Percentiles rank a stretch among this genome's conserved stretches.
Conservation (phyloP, 2,888 invertebrate genomes). For the Tetramorium bicarinatum region DNA sequence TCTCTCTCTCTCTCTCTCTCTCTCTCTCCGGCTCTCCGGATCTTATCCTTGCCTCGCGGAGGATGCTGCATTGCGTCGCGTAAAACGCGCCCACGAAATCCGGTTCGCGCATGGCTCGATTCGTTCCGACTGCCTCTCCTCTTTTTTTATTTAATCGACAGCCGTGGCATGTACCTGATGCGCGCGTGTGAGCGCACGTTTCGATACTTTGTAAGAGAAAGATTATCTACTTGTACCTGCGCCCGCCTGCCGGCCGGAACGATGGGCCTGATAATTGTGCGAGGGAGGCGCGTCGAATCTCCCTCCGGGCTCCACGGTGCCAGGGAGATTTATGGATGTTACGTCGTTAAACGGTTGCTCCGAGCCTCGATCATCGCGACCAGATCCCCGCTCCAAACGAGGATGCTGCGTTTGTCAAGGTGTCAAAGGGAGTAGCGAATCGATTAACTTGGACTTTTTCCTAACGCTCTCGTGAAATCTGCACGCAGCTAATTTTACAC, state of each 20-base stretch:
- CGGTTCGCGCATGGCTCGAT: slow-evolving; percentile 14
- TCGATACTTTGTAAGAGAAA: slow-evolving; percentile 35
- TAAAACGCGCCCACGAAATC: slow-evolving; percentile 19
- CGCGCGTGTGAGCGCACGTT: neutral
- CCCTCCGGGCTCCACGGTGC: neutral
- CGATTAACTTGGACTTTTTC: slow-evolving; percentile 9
- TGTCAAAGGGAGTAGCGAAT: slow-evolving; percentile 33
- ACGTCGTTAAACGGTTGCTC: slow-evolving; percentile 6
- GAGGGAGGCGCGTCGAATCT: slow-evolving; percentile 31
- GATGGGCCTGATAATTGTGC: slow-evolving; percentile 26
- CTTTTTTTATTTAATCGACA: slow-evolving; percentile 52
- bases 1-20: neutral
- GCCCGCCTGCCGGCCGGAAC: neutral
- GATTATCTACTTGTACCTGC: slow-evolving; percentile 33
- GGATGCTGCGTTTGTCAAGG: slow-evolving; percentile 23
- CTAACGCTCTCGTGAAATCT: neutral
- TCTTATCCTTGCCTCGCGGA: slow-evolving; percentile 13
- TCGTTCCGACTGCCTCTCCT: slow-evolving; percentile 39
- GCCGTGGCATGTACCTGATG: slow-evolving; percentile 15
- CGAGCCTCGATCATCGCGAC: slow-evolving; percentile 22
- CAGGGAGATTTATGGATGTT: slow-evolving; percentile 23
- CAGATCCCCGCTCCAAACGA: neutral
- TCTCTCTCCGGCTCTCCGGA: neutral
- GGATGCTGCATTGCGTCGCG: slow-evolving; percentile 19
- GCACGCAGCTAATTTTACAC: slow-evolving; percentile 6